These are phyloP conservation scores for Agrenia bidenticulata DNA, from an alignment of 2,888 invertebrate genomes.

Conservation along the genomic window DNA sequence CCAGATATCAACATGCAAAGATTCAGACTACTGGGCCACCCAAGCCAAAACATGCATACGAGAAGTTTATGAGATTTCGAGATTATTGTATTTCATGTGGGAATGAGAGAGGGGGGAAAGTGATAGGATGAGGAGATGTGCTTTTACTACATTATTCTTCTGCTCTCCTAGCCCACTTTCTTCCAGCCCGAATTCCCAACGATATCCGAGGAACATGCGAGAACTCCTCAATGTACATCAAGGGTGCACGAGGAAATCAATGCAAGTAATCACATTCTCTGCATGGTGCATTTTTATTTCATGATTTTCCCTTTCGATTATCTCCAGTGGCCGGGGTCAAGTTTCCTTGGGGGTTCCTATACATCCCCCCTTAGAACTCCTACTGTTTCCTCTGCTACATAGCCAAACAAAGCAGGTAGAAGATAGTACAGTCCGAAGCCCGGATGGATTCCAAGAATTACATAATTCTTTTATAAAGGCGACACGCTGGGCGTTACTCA, in stretches of 20 bases:
- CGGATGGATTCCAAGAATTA: too few relatives aligned
- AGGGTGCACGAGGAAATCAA: constrained; percentile 23
- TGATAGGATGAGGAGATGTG: background rate
- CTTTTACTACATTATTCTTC: background rate
- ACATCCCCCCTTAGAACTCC: background rate
- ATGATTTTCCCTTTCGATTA: constrained; percentile 19
- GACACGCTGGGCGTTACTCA: too few relatives aligned
- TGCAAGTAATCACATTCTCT: constrained; percentile 20
- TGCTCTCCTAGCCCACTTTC: too few relatives aligned
- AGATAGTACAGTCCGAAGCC: too few relatives aligned
- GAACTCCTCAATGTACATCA: background rate
- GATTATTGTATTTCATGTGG: background rate
- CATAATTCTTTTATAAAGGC: too few relatives aligned
- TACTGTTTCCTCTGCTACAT: too few relatives aligned
- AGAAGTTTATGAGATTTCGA: background rate
- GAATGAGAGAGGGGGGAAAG: background rate
- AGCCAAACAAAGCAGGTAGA: too few relatives aligned
- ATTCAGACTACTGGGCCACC: too few relatives aligned
- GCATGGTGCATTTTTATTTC: constrained; percentile 22
- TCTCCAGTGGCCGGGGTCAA: constrained; percentile 17
- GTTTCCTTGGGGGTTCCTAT: background rate
- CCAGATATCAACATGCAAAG: too few relatives aligned
- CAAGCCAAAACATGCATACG: background rate
- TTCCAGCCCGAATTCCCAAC: too few relatives aligned
- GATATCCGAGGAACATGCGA: background rate